phyloP scores from a whole-genome alignment of 2,797 vertebrate genomes.

The Amblyopsis hoosieri region DNA sequence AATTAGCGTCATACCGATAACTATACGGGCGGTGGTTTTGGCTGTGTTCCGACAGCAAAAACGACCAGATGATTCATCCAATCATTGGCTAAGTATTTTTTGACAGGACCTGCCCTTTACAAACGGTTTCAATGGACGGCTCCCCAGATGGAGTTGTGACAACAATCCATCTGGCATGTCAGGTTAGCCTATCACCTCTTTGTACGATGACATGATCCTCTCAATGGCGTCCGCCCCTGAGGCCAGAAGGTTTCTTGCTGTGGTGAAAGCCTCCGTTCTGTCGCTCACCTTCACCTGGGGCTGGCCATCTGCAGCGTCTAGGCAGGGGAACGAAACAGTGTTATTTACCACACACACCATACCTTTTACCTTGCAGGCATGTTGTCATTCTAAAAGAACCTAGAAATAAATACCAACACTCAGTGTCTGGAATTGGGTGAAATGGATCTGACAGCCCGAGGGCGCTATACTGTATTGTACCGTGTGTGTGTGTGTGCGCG shows the following conservation, averaged over 20 bases:
- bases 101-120: too few species aligned
- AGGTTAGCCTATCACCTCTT: constrained; percentile 84
- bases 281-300: constrained; percentile 94
- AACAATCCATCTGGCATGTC: too few species aligned
- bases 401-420: not conserved
- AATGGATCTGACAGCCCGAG: not conserved
- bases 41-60: too few species aligned
- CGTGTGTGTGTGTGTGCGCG: not conserved
- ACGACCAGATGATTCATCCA: too few species aligned
- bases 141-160: too few species aligned
- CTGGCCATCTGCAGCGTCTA: constrained; percentile 89
- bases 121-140: too few species aligned
- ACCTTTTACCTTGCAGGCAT: not conserved
- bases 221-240: constrained; percentile 97
- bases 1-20: too few species aligned
- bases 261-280: constrained; percentile 97
- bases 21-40: too few species aligned
- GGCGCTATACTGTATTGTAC: too few species aligned
- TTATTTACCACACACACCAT: too few species aligned
- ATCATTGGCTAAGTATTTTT: too few species aligned
- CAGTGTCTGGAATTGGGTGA: not conserved
- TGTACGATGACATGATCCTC: constrained; percentile 99
- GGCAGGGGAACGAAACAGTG: not conserved
- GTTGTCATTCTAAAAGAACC: not conserved
- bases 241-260: constrained; percentile 91